Evolutionary conservation across 2,113 vertebrate genomes (phyloP), one percentile per base, ranked within the genome.

Genomic region (Oreochromis niloticus): DNA sequence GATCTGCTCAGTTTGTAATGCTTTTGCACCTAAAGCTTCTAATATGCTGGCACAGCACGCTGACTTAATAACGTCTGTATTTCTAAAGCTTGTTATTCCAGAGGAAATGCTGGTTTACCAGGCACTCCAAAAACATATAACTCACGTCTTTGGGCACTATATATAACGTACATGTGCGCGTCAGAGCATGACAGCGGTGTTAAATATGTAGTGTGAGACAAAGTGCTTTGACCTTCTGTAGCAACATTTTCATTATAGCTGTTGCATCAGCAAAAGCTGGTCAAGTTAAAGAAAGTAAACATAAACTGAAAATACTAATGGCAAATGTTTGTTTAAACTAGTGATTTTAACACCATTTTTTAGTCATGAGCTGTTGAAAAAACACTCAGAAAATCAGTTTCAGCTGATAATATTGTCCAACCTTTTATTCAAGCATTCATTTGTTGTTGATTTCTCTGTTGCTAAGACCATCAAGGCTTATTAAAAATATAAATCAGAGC

Each of bases 1-100:
- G 85, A 89, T 79, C 17, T 88, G 86, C 71, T 85, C 52, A 27
- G 13, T 80, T 48, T 84, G 9, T 54, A 87, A 0, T 50, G 17
- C 73, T 52, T 78, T 30, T 78, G 24, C 46, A 34, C 34, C 61
- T 50, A 63, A 78, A 81, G 61, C 22, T 19, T 17, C 57, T 24
- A 22, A 52, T 84, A 11, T 89, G 71, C 90, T 89, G 87, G 88
- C 59, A 39, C 85, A 73, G 81, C 87, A 85, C 4, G 13, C 16
- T n/a, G 85, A 66, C 89, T 86, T 88, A 87, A 87, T 88, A 83
- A 61, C 71, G 22, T 6, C 79, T 84, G 19, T 87, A 57, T 91
- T 88, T 92, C 56, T 83, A 84, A 79, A 88, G 24, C 59, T 52
- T 32, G 73, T 93, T 91, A 89, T 83, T 85, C 46, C 3, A 68